A percentile compares a stretch with the other conserved stretches of the same genome.
phyloP scores from a whole-genome alignment of 2,888 invertebrate genomes.

The Callimorpha dominula region DNA sequence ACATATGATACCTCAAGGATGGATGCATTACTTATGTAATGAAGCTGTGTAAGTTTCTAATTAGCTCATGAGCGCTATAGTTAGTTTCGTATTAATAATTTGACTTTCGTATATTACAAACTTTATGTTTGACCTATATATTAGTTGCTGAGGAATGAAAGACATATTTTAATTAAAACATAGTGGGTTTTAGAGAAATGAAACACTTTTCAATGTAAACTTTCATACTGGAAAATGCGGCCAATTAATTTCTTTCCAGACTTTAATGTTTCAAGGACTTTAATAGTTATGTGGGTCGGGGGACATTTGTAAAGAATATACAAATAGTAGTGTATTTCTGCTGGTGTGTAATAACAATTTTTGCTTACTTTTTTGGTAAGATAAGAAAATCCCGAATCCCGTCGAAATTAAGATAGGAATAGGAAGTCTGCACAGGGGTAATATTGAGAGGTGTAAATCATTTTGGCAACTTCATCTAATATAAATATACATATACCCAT shows the following conservation, averaged over 20 bases:
- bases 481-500: no score
- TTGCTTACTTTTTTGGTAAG: no score
- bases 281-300: not conserved
- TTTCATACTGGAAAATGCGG: not conserved
- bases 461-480: no score
- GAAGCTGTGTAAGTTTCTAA: not conserved
- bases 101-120: not conserved
- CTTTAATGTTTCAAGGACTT: not conserved
- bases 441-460: no score
- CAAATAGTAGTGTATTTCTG: not conserved
- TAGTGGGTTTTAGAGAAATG: not conserved
- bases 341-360: not conserved
- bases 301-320: not conserved
- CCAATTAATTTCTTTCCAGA: not conserved
- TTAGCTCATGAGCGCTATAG: constrained; percentile 6
- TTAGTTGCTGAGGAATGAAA: not conserved
- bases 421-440: no score
- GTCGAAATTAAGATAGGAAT: no score
- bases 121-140: constrained; percentile 5
- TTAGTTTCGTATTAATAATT: not conserved
- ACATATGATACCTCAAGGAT: no score
- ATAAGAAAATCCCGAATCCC: no score
- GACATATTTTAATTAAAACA: not conserved
- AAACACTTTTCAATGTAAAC: not conserved
- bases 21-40: no score